Percentiles rank a stretch among this genome's conserved stretches.
Conservation (phyloP, 2,888 invertebrate species). For the Dynastes hyllus region DNA sequence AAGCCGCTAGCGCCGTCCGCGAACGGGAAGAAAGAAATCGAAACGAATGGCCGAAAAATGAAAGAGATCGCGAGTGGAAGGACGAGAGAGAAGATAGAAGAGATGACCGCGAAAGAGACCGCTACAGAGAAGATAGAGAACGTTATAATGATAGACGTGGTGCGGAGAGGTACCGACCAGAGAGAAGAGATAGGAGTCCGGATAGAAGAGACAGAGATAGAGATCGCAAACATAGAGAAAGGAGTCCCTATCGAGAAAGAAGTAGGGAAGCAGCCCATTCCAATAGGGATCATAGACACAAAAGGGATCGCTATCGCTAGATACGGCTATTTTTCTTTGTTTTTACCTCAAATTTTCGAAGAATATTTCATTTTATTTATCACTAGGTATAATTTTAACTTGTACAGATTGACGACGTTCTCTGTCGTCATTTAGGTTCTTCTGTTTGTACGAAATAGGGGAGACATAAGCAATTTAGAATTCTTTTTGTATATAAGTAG, state of each 20-base stretch:
- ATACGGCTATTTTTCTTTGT: neutral
- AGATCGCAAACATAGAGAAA: conserved; percentile 49
- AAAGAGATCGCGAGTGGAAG: conserved; percentile 65
- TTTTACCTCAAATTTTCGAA: conserved; percentile 16
- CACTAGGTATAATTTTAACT: conserved; percentile 18
- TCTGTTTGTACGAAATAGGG: conserved; percentile 5
- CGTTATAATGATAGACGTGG: conserved; percentile 60
- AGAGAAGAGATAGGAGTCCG: conserved; percentile 64
- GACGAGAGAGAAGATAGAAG: conserved; percentile 57
- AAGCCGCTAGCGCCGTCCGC: conserved; percentile 40
- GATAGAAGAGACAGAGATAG: conserved; percentile 49
- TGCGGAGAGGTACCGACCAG: conserved; percentile 58
- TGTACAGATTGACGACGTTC: conserved; percentile 4
- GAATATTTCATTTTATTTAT: conserved; percentile 33
- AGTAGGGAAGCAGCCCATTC: conserved; percentile 53
- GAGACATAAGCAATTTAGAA: neutral
- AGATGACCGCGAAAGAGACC: conserved; percentile 56
- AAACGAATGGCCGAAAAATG: conserved; percentile 57
- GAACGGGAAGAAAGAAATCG: conserved; percentile 48
- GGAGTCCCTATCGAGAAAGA: conserved; percentile 50
- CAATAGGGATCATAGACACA: conserved; percentile 60
- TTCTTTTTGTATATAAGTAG: conserved; percentile 21
- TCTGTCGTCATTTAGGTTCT: neutral
- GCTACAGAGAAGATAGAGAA: conserved; percentile 63
- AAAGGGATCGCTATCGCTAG: conserved; percentile 58